phyloP scores from a whole-genome alignment of 2,113 vertebrate species.

The Spheniscus mendiculus region DNA sequence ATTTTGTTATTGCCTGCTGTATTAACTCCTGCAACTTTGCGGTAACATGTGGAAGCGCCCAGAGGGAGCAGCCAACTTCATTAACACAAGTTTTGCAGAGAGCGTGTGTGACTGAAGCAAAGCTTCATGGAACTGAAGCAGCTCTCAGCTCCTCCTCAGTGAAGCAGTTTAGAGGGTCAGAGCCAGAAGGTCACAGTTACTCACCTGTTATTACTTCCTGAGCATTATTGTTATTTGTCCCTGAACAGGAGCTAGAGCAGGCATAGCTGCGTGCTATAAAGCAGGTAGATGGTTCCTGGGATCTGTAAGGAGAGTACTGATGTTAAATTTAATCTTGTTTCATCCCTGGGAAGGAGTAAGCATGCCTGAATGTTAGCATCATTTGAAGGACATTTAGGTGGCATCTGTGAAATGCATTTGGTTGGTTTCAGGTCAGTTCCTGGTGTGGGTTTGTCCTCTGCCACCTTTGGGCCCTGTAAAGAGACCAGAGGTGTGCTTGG shows the following conservation, averaged over 20 bases:
- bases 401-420: not conserved
- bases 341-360: not conserved
- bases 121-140: not conserved
- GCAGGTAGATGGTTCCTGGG: not conserved
- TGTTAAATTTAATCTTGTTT: not conserved
- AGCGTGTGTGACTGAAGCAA: not conserved
- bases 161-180: not conserved
- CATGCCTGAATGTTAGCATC: not conserved
- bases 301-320: not conserved
- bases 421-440: not conserved
- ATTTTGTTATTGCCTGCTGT: not conserved
- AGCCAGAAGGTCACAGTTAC: not conserved
- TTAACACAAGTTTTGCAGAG: not conserved
- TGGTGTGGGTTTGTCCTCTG: not conserved
- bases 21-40: not conserved
- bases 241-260: not conserved
- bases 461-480: not conserved
- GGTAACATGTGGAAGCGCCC: fast-evolving
- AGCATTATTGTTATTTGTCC: not conserved
- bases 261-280: not conserved
- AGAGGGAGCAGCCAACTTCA: not conserved
- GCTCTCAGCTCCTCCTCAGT: not conserved
- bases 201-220: not conserved
- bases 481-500: not conserved
- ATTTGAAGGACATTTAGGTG: not conserved